Evolutionary conservation across 2,113 vertebrate species (phyloP), one percentile per base, ranked within the genome.

Genomic region (Hiodon tergisus): DNA sequence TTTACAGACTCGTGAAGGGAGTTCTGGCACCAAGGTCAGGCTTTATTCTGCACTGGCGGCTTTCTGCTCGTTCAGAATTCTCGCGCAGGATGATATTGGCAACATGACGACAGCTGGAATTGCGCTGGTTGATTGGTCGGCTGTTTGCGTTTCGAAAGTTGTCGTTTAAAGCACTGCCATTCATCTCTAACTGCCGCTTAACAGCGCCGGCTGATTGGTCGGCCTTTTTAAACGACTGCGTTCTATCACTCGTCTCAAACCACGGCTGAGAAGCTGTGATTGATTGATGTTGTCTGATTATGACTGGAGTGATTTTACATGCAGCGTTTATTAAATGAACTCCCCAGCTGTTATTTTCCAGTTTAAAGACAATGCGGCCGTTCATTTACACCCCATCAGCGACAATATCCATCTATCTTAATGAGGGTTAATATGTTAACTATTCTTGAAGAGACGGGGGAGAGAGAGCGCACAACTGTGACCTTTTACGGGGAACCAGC

Each of bases 341-440:
- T 31, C 31, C 31, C 58, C 13, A 6, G 54, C 31, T 53, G 17
- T 55, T 59, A 47, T 76, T n/a, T 58, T 17, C 58, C 61, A 17
- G 66, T 74, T 78, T 57, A 51, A 51, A 61, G 67, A 16, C 60
- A n/a, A 47, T 76, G 17, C 65, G 74, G 55, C 65, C 65, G 54
- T 57, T 57, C 76, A 51, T 51, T 81, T 72, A 75, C 52, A 69
- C 70, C 67, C 57, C 17, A 16, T 50, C 50, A 52, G 51, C 53
- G 16, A 59, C 71, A 31, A 69, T 51, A 70, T 59, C 76, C 66
- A 77, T 76, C 51, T 69, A 77, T 76, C 71, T 60, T 79, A 83
- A 81, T 76, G 69, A 81, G 72, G 76, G 77, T 79, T 81, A 80
- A 83, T 81, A 76, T 65, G 76, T 82, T 79, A 72, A 73, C 72